These are phyloP conservation scores for Molorchus minor DNA, from an alignment of 2,888 invertebrate species.

Conservation along the genomic window DNA sequence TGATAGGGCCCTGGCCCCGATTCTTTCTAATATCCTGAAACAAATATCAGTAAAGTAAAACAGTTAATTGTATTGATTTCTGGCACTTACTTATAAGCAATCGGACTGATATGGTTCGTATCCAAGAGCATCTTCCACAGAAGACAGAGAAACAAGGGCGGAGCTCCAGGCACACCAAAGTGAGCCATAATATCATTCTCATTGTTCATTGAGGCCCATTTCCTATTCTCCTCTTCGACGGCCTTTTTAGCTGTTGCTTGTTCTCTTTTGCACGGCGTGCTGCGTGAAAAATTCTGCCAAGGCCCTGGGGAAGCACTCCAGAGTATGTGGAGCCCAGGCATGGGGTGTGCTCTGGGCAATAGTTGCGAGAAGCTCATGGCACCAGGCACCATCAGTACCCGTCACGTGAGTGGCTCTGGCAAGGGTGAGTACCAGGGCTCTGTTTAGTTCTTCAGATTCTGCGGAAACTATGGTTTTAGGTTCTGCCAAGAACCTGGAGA, in stretches of 20 bases:
- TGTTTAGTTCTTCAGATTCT: conserved; percentile 94
- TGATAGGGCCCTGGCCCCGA: conserved; percentile 90
- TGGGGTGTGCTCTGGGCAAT: conserved; percentile 96
- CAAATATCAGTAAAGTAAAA: no score
- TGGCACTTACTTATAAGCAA: conserved; percentile 87
- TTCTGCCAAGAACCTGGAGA: conserved; percentile 90
- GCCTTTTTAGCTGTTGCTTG: conserved; percentile 91
- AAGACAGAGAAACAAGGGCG: conserved; percentile 89
- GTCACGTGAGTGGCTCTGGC: conserved; percentile 95
- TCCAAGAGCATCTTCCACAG: conserved; percentile 96
- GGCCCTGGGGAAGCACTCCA: conserved; percentile 90
- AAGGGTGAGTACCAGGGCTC: conserved; percentile 90
- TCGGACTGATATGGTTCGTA: conserved; percentile 90
- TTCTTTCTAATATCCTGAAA: conserved; percentile 87
- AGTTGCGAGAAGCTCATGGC: conserved; percentile 86
- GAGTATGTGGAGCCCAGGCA: conserved; percentile 92
- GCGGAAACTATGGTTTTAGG: conserved; percentile 90
- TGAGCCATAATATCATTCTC: conserved; percentile 96
- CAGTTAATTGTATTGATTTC: no score
- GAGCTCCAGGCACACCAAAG: conserved; percentile 93
- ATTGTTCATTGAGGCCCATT: conserved; percentile 97
- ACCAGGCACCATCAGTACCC: conserved; percentile 86
- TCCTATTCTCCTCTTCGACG: conserved; percentile 94
- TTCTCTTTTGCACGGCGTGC: conserved; percentile 86
- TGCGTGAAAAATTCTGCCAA: conserved; percentile 90